Evolutionary conservation across 2,797 vertebrate genomes (phyloP), one percentile per base, ranked within the genome.

Genomic region (Threskiornis aethiopicus): DNA sequence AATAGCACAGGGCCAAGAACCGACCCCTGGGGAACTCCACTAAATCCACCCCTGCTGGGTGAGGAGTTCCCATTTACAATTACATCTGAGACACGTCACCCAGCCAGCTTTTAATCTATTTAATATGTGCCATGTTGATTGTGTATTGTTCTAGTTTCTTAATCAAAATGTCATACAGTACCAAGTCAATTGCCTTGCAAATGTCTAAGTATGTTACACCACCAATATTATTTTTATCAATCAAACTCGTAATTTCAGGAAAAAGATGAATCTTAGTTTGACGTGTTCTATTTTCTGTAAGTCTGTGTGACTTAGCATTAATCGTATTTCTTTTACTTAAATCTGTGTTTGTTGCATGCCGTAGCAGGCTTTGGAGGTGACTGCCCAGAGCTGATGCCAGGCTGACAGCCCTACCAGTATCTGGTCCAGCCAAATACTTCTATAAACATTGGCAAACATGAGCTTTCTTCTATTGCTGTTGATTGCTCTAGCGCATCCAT

Each of bases 131-230:
- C 18, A 25, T 57, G 59, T 10, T 84, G 44, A 35, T 6, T 66
- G 67, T 70, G 28, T 35, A 92, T 96, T 97, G 96, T 96, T 95
- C 83, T 73, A n/a, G 20, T 78, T 90, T 21, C 87, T 77, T 47
- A 64, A 77, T 42, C 92, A 59, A 44, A 66, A 72, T 66, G 35
- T 35, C 37, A 4, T 20, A 59, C 78, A 70, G 59, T 3, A 66
- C 75, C 67, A 47, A 46, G 15, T 66, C 65, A 59, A 16, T 35
- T 17, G 24, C 80, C 54, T 57, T 42, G 83, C 81, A 90, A 70
- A 86, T 77, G 62, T 20, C 54, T 65, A 26, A 44, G 65, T 22
- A 6, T 5, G 4, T 75, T 70, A 25, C 16, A 90, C 31, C 87
- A 91, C 67, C 92, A 89, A 5, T 29, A 49, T 71, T 44, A 47